Conservation (phyloP, 2,113 vertebrate species). For the Halichoerus grypus region DNA sequence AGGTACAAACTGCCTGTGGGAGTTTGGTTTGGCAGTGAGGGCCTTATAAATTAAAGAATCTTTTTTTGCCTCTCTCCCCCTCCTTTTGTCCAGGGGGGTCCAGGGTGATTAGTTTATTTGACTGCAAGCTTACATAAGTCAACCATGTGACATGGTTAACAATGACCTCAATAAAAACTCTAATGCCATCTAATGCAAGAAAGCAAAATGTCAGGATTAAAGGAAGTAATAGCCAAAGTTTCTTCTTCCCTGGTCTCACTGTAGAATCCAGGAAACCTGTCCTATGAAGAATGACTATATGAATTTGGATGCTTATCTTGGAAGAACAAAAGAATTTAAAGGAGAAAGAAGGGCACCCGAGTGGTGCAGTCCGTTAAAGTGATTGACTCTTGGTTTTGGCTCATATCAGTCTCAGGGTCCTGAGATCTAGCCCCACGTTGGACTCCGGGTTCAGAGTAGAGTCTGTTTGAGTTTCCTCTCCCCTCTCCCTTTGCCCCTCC, state of each 20-base stretch:
- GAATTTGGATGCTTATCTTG: neutral
- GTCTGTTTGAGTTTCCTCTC: neutral
- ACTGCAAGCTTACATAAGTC: neutral
- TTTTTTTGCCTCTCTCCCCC: rapidly evolving
- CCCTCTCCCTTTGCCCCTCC: neutral
- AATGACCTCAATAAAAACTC: neutral
- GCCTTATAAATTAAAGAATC: neutral
- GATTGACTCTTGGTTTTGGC: neutral
- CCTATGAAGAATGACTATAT: neutral
- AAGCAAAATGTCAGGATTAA: neutral
- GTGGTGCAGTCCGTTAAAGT: neutral
- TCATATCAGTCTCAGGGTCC: neutral
- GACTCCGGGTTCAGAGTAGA: neutral
- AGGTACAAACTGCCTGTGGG: neutral
- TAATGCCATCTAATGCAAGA: neutral
- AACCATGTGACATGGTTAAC: neutral
- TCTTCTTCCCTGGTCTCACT: neutral
- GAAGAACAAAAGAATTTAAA: neutral
- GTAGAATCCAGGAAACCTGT: neutral
- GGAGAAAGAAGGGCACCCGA: neutral
- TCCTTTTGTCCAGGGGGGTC: neutral
- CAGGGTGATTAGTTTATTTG: neutral
- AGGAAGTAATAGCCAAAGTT: neutral
- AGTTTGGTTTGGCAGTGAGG: neutral
- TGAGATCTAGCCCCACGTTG: neutral